Conservation (phyloP, 1,140 invertebrate genomes). For the Sycophila sp. region DNA sequence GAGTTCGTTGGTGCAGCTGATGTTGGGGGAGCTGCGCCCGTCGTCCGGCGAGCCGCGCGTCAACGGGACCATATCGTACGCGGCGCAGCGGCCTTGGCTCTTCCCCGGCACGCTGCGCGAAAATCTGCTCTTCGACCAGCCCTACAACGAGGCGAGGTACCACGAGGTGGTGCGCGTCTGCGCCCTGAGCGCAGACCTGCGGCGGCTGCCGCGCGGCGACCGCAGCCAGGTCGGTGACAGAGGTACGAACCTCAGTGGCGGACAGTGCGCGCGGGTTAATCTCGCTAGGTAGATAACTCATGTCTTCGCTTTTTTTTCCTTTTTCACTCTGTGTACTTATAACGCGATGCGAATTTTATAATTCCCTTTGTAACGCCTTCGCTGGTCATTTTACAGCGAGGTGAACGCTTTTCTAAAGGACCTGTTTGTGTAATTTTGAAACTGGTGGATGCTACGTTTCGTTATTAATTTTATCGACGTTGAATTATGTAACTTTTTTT, state of each 20-base stretch:
- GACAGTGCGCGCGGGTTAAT: slow-evolving; percentile 90
- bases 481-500: too few species aligned
- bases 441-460: too few species aligned
- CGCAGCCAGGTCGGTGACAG: slow-evolving; percentile 87
- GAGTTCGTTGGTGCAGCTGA: slow-evolving; percentile 78
- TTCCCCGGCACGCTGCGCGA: slow-evolving; percentile 49
- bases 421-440: too few species aligned
- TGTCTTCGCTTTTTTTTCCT: neutral
- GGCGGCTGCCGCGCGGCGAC: slow-evolving; percentile 80
- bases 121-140: slow-evolving; percentile 63
- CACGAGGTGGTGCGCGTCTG: slow-evolving; percentile 78
- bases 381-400: too few species aligned
- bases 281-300: slow-evolving; percentile 68
- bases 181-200: slow-evolving; percentile 82
- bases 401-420: too few species aligned
- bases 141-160: slow-evolving; percentile 74
- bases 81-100: slow-evolving; percentile 80
- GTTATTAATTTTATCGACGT: too few species aligned
- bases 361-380: too few species aligned
- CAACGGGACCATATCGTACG: slow-evolving; percentile 74
- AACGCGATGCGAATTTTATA: too few species aligned
- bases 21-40: slow-evolving; percentile 77
- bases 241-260: slow-evolving; percentile 88
- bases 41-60: slow-evolving; percentile 72
- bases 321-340: too few species aligned